phyloP scores from a whole-genome alignment of 2,888 invertebrate genomes.

The Agonum fuliginosum region DNA sequence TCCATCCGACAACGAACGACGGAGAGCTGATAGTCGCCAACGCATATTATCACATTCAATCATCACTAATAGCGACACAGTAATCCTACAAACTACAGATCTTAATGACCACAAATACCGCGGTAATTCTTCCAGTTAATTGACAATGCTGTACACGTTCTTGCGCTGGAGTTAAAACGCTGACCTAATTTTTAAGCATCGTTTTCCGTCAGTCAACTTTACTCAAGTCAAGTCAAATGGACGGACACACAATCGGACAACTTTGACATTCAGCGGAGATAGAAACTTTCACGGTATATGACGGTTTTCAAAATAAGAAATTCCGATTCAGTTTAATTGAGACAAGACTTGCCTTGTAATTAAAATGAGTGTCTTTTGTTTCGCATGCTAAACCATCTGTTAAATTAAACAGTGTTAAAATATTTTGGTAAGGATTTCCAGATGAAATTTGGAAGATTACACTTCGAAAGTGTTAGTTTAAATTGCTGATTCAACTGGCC shows the following conservation, averaged over 20 bases:
- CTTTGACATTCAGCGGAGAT: conserved; percentile 23
- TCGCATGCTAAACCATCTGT: conserved; percentile 35
- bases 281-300: conserved; percentile 38
- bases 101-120: conserved; percentile 30
- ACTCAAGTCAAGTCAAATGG: conserved; percentile 35
- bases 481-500: not conserved
- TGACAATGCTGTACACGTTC: conserved; percentile 53
- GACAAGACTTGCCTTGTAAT: conserved; percentile 28
- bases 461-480: not conserved
- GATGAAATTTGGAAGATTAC: conserved; percentile 9
- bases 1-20: conserved; percentile 12
- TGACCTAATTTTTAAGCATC: conserved; percentile 54
- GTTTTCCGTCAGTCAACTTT: conserved; percentile 49
- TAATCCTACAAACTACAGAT: conserved; percentile 42
- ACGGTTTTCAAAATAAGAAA: conserved; percentile 28
- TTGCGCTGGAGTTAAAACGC: conserved; percentile 22
- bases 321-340: conserved; percentile 40
- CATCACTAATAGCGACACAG: conserved; percentile 36
- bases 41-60: conserved; percentile 41
- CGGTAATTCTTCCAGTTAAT: conserved; percentile 42
- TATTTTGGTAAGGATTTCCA: conserved; percentile 14
- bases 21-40: conserved; percentile 6
- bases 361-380: conserved; percentile 37
- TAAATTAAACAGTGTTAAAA: conserved; percentile 29
- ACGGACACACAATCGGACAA: conserved; percentile 41